Evolutionary conservation across 2,797 vertebrate species (phyloP), one percentile per base, ranked within the genome.

Genomic region (Tokudaia tokunoshimensis): DNA sequence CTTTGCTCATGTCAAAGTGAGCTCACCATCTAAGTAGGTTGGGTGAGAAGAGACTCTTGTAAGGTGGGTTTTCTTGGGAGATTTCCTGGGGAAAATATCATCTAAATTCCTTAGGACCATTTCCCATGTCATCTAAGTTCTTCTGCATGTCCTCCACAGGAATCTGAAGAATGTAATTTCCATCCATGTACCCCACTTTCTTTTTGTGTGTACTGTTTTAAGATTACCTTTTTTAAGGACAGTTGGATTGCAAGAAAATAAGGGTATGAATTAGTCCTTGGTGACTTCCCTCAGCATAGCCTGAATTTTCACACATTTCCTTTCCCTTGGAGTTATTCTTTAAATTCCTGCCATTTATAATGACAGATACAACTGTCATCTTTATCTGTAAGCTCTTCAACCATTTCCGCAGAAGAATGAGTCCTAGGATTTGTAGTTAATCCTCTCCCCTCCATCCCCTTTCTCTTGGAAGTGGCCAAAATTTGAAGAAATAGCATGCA

Each of bases 321-420:
- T 79, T 88, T 37, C 83, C 26, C 80, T 41, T 59, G 11, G 87
- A 96, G 52, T 83, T 80, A 76, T n/a, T 63, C 22, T 97, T 93
- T 87, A 89, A 95, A 89, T 89, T 89, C 82, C 12, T 81, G 22
- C 44, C 47, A 57, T 89, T 75, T 55, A 57, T 92, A 96, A 89
- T 52, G 61, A 59, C 29, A 80, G 50, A 80, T 92, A 12, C n/a
- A 52, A 34, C 20, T 63, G 75, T 37, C 89, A 31, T 89, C 74
- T 78, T 93, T 72, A 76, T 70, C 78, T 91, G 37, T 50, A 37
- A 94, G 85, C 26, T 37, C 20, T 81, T 89, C 87, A 15, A 70
- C 37, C 37, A 44, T 11, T 93, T 92, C 24, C 80, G 44, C 47
- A 94, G 59, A 52, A 95, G 92, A 74, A 84, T 22, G 37, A 84